Conservation (phyloP, 2,797 vertebrate species). For the Muscicapa comitata region DNA sequence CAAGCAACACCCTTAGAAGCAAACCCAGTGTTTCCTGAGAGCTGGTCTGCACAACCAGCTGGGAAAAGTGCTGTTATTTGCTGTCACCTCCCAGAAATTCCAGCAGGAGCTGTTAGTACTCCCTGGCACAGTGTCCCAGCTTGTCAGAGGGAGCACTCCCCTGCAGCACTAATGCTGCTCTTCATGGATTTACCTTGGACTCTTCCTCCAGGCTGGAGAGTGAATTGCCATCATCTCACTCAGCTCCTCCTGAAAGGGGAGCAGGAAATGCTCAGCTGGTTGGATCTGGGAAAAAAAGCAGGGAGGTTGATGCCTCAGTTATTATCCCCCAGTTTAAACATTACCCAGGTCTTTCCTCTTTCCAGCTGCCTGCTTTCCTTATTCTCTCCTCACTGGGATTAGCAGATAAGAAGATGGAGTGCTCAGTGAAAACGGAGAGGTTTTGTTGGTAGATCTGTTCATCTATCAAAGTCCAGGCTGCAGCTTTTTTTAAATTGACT, state of each 20-base stretch:
- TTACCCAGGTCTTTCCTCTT: not conserved
- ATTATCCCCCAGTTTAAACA: not conserved
- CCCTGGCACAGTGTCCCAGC: not conserved
- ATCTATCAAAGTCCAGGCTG: conserved; percentile 60
- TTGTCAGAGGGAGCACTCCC: too few species aligned
- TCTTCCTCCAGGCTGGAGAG: not conserved
- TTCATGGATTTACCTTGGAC: not conserved
- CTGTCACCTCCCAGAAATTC: not conserved
- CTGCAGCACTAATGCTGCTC: not conserved
- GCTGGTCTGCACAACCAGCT: not conserved
- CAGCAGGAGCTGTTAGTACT: not conserved
- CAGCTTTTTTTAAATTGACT: conserved; percentile 50
- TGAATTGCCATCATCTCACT: not conserved
- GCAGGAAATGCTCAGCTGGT: not conserved
- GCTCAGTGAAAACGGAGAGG: conserved; percentile 29
- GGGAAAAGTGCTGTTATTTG: not conserved
- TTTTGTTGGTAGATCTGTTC: conserved; percentile 51
- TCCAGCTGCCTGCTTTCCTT: not conserved
- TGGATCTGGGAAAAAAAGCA: not conserved
- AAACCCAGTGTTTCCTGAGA: not conserved
- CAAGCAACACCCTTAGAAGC: not conserved
- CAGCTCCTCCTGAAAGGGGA: not conserved
- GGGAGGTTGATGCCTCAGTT: not conserved
- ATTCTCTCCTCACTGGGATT: not conserved
- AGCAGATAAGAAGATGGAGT: conserved; percentile 45